Conservation (phyloP, 1,140 invertebrate genomes). For the Drosophila leontia region DNA sequence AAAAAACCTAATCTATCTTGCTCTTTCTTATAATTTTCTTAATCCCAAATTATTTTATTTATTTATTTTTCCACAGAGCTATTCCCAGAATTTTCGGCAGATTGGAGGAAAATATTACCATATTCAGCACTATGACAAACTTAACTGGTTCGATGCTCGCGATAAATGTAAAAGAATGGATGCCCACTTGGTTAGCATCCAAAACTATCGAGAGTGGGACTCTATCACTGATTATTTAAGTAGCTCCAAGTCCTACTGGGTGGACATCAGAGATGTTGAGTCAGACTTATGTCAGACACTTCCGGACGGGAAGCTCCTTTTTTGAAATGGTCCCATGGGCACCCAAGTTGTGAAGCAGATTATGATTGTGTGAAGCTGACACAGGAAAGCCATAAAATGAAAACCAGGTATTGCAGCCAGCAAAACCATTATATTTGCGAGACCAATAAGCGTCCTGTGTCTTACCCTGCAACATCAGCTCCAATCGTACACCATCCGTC, state of each 20-base stretch:
- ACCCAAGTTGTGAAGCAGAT: fast-evolving
- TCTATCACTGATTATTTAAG: not conserved
- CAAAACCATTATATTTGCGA: slow-evolving; percentile 2
- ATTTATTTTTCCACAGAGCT: not conserved
- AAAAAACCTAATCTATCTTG: no score
- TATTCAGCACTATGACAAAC: not conserved
- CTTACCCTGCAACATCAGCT: not conserved
- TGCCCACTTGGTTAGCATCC: slow-evolving; percentile 7
- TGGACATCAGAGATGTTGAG: not conserved
- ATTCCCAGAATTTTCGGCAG: not conserved
- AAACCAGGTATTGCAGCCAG: not conserved
- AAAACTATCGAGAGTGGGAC: not conserved
- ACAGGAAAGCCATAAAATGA: not conserved
- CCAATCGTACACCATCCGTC: not conserved
- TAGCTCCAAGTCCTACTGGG: not conserved
- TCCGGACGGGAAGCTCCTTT: not conserved
- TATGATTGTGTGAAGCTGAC: not conserved
- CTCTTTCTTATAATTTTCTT: no score
- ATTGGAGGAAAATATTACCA: not conserved
- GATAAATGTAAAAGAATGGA: not conserved
- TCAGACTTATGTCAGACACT: not conserved
- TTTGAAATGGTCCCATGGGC: not conserved
- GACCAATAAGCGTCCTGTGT: not conserved
- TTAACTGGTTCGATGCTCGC: not conserved
- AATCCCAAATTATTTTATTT: not conserved